Conservation (phyloP, 1,140 invertebrate species). For the Polypedilum pembai region DNA sequence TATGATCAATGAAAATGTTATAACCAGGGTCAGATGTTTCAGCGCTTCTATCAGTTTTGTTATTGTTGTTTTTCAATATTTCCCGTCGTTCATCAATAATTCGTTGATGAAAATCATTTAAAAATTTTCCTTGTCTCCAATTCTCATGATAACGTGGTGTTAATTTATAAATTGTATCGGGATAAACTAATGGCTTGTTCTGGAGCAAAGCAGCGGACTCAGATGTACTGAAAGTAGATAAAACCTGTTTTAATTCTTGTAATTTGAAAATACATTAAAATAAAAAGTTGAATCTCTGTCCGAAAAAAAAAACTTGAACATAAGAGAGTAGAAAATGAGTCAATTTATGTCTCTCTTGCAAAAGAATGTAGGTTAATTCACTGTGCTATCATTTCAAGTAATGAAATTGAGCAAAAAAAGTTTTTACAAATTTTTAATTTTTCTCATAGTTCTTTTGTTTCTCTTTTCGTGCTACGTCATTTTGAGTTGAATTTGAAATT, state of each 20-base stretch:
- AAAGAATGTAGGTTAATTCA: slow-evolving; percentile 10
- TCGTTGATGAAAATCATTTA: slow-evolving; percentile 6
- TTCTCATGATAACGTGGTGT: slow-evolving; percentile 20
- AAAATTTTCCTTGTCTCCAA: neutral
- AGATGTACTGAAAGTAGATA: neutral
- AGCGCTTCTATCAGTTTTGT: neutral
- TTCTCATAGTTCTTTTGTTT: no score
- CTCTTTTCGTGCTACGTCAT: no score
- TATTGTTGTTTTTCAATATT: neutral
- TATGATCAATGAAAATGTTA: slow-evolving; percentile 16
- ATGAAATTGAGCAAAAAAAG: neutral
- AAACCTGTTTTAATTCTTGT: no score
- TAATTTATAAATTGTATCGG: neutral
- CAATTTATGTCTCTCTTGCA: neutral
- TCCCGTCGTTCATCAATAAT: slow-evolving; percentile 8
- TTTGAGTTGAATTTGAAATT: no score
- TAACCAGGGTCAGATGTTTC: slow-evolving; percentile 5
- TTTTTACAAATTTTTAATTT: neutral
- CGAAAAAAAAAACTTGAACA: neutral
- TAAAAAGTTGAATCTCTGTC: no score
- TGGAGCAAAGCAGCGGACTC: neutral
- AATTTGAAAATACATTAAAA: no score
- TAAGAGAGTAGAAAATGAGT: neutral
- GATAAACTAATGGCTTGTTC: slow-evolving; percentile 4
- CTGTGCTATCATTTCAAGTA: slow-evolving; percentile 1